Base-by-base conservation (phyloP, 2,797 vertebrate species). In the Champsocephalus esox region DNA sequence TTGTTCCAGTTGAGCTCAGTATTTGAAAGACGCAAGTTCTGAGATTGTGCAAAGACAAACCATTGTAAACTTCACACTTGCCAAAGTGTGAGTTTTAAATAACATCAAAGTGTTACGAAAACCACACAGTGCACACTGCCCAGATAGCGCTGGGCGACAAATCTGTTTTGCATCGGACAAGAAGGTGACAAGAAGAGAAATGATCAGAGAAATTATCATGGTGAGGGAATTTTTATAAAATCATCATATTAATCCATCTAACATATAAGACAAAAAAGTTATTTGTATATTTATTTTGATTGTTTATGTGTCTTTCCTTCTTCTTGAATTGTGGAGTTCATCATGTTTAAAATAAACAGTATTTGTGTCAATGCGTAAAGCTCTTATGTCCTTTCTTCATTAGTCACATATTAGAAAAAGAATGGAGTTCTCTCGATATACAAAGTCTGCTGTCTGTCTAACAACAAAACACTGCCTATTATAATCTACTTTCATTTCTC, bases 121-220 rank as follows among this genome's bases (percentile, higher is more conserved):
- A 86, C 83, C 88, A 65, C 85, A 75, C 46, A 61, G 73, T 68
- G 85, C 77, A 61, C 55, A 16, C 56, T 58, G 52, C 70, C 82
- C 77, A 66, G 79, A 78, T 51, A 75, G 51, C 62, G 73, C 46
- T 49, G 75, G 57, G 75, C 24, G 50, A 81, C 56, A 72, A 84
- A 87, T 88, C 83, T 90, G 89, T 84, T 89, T 76, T 82, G 81
- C 76, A 88, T 87, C 78, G 79, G 43, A 82, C 43, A 61, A 78
- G 62, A 83, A 73, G 64, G 43, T 77, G 77, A 64, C 17, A 34
- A 86, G 70, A 76, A 66, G 17, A 82, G 28, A 71, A 82, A 85
- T 58, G 19, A 66, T 72, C 50, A 24, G 46, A 75, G 55, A 60
- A 70, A 83, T 60, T 59, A 68, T 38, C 19, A 34, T 44, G 45